These are phyloP conservation scores for Danionella cerebrum DNA, from an alignment of 2,113 vertebrate species.

Conservation along the genomic window DNA sequence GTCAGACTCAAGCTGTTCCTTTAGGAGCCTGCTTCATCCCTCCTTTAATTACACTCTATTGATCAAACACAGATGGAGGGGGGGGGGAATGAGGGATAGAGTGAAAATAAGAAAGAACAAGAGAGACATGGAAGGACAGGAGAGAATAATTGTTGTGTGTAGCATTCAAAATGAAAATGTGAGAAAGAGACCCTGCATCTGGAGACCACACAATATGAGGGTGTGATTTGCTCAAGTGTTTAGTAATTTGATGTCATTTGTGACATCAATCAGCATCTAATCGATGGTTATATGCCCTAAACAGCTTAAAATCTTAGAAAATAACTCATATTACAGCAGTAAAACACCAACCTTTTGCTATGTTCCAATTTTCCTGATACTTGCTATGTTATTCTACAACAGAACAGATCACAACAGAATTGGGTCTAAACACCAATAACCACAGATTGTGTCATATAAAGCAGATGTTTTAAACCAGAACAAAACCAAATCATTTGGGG, in stretches of 20 bases:
- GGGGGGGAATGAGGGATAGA: not conserved
- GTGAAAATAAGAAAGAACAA: conserved; percentile 1
- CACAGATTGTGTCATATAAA: too few relatives aligned
- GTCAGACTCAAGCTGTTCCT: conserved; percentile 19
- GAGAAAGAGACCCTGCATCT: not conserved
- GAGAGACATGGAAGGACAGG: conserved; percentile 27
- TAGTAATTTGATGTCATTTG: not conserved
- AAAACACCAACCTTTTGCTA: too few relatives aligned
- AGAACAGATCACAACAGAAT: too few relatives aligned
- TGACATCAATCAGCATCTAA: too few relatives aligned
- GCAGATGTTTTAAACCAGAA: too few relatives aligned
- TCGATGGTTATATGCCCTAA: too few relatives aligned
- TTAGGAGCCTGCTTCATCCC: conserved; percentile 21
- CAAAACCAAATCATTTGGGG: too few relatives aligned
- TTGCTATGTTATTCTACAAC: too few relatives aligned
- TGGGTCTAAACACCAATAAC: too few relatives aligned
- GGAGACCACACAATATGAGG: not conserved
- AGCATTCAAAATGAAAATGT: not conserved
- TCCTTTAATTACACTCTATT: conserved; percentile 23
- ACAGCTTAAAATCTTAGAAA: too few relatives aligned
- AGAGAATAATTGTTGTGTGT: not conserved
- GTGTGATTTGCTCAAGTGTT: not conserved
- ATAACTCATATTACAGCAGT: too few relatives aligned
- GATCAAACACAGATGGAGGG: conserved; percentile 2
- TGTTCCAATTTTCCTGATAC: too few relatives aligned